Percentiles rank a stretch among this genome's conserved stretches.
These are phyloP conservation scores for Rhopalosiphum maidis DNA, from an alignment of 1,140 invertebrate genomes.

Conservation along the genomic window DNA sequence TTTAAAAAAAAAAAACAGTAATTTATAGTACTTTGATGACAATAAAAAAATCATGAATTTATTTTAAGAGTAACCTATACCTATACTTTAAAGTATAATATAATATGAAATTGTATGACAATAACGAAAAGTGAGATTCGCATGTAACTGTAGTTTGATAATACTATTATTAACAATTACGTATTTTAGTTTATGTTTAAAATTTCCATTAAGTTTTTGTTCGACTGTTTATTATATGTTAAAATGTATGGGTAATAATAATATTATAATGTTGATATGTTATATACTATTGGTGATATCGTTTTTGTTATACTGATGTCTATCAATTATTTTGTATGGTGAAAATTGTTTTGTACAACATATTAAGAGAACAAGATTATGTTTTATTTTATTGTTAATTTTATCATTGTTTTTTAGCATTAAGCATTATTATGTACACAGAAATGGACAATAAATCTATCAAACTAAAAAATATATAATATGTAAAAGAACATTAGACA, in stretches of 20 bases:
- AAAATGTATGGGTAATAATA: background rate
- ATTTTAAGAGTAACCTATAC: slow-evolving; percentile 4
- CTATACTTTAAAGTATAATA: slow-evolving; percentile 12
- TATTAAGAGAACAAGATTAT: background rate
- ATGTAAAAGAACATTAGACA: background rate
- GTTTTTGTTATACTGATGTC: background rate
- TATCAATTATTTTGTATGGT: background rate
- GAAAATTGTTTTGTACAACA: background rate
- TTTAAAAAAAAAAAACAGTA: background rate
- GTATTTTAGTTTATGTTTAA: background rate
- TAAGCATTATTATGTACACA: slow-evolving; percentile 22
- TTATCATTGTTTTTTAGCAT: background rate
- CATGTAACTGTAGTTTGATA: background rate
- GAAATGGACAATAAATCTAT: slow-evolving; percentile 22
- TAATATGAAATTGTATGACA: background rate
- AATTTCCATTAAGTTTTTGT: background rate
- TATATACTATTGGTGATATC: background rate
- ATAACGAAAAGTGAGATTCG: slow-evolving; percentile 36
- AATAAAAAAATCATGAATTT: slow-evolving; percentile 42
- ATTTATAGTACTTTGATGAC: slow-evolving; percentile 25
- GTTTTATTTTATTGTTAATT: background rate
- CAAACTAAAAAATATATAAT: background rate
- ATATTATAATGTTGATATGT: background rate
- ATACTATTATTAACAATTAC: background rate
- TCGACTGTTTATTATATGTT: background rate